Evolutionary conservation across 2,888 invertebrate species (phyloP), one percentile per base, ranked within the genome.

Genomic region (Cheilosia grossa): DNA sequence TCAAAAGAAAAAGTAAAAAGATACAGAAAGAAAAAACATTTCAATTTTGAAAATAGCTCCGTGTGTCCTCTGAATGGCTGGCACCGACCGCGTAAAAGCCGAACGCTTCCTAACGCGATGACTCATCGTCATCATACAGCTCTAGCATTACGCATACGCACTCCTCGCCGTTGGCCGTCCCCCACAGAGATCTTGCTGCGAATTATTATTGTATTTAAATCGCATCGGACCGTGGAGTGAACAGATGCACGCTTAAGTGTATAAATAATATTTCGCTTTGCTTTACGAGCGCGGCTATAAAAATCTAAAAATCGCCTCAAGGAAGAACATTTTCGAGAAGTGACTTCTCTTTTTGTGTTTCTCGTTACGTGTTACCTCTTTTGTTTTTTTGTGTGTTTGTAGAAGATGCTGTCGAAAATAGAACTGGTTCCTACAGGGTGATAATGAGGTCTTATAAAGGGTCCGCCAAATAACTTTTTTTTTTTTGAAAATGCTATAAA

Each of bases 161-260:
- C 77, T 75, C 72, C 77, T 75, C 15, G 66, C 37, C 64, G 24
- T 37, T 53, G 66, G 42, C 40, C 66, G 54, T 61, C 72, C 37
- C 44, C 44, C 27, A 49, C 51, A 51, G 53, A 75, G 66, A 37
- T 47, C 69, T 74, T 54, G 63, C 74, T 80, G 80, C 70, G 70
- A 85, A 81, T 77, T 75, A 80, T 75, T 80, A 85, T 85, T 81
- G 85, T 81, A 85, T 80, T 85, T 85, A 81, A 81, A 77, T 85
- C 81, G 70, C 77, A 85, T 81, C 72, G 72, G 72, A 72, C 66
- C 77, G 75, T 72, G 66, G 63, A 72, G 81, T 67, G 64, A 83
- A 83, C 83, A 80, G 83, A 83, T 83, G 81, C 85, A 85, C 72
- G 73, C 72, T 77, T 82, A 49, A 67, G 73, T 56, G 63, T 78